phyloP scores from a whole-genome alignment of 1,140 invertebrate genomes.

The Drosophila serrata region DNA sequence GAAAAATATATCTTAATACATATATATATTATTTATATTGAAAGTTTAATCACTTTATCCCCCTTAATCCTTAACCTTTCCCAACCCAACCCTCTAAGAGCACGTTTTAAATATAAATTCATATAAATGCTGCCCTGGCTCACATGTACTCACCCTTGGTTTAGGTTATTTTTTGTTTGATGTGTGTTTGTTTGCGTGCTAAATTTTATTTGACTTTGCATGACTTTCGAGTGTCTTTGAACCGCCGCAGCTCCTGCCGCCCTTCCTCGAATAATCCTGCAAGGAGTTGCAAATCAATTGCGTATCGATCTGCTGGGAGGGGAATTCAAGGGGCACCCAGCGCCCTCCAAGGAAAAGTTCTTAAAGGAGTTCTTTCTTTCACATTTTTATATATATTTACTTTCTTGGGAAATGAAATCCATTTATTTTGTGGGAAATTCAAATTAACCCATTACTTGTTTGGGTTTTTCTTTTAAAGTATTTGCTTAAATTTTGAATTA shows the following conservation, averaged over 20 bases:
- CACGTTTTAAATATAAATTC: conserved; percentile 59
- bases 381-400: neutral
- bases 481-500: neutral
- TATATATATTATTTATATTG: neutral
- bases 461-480: neutral
- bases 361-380: neutral
- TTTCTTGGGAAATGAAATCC: neutral
- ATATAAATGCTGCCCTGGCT: conserved; percentile 54
- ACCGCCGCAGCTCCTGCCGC: conserved; percentile 6
- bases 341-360: neutral
- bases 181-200: conserved; percentile 55
- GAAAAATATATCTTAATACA: neutral
- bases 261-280: conserved; percentile 3
- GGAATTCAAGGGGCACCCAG: neutral
- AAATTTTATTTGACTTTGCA: conserved; percentile 75
- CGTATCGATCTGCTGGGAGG: conserved; percentile 23
- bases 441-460: neutral
- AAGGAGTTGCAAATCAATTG: conserved; percentile 33
- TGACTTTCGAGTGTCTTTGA: conserved; percentile 69
- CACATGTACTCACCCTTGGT: neutral
- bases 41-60: neutral
- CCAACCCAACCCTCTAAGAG: neutral
- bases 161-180: neutral
- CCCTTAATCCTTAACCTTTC: too few species aligned
- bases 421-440: neutral